A percentile compares a stretch with the other conserved stretches of the same genome.
These are phyloP conservation scores for Odocoileus hemionus DNA, from an alignment of 2,113 vertebrate genomes.

Conservation along the genomic window DNA sequence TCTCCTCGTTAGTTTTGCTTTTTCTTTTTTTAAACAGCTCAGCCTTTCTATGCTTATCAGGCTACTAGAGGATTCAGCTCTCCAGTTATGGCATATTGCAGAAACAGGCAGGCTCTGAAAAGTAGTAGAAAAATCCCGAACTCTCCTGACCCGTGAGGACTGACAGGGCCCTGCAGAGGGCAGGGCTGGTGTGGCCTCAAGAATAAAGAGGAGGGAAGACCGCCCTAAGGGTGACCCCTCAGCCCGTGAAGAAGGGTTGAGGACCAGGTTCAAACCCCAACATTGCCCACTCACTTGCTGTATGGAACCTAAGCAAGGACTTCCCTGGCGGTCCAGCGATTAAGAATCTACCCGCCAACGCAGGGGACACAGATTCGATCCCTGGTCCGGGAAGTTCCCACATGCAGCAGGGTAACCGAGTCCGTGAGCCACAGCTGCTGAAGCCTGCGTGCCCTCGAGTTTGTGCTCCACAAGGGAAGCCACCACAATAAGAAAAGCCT, in stretches of 20 bases:
- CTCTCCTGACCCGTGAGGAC: not conserved
- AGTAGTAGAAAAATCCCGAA: not conserved
- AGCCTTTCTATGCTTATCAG: not conserved
- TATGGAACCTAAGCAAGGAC: not conserved
- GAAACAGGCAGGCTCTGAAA: not conserved
- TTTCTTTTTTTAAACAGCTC: not conserved
- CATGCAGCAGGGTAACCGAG: not conserved
- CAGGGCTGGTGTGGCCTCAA: not conserved
- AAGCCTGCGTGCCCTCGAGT: accelerated
- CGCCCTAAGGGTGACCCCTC: too few relatives aligned
- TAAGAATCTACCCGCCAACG: not conserved
- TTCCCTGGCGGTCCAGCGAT: not conserved
- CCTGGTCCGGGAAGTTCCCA: not conserved
- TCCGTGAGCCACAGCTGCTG: not conserved
- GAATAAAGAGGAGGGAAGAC: not conserved
- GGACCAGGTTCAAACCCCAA: not conserved
- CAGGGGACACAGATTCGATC: not conserved
- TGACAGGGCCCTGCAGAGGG: not conserved
- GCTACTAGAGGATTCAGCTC: not conserved
- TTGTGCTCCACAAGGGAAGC: not conserved
- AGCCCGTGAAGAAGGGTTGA: accelerated
- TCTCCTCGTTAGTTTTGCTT: not conserved
- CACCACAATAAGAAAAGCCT: not conserved
- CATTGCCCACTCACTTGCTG: accelerated
- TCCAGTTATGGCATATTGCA: not conserved